Evolutionary conservation across 2,797 vertebrate genomes (phyloP), one percentile per base, ranked within the genome.

Genomic region (Microcaecilia unicolor): DNA sequence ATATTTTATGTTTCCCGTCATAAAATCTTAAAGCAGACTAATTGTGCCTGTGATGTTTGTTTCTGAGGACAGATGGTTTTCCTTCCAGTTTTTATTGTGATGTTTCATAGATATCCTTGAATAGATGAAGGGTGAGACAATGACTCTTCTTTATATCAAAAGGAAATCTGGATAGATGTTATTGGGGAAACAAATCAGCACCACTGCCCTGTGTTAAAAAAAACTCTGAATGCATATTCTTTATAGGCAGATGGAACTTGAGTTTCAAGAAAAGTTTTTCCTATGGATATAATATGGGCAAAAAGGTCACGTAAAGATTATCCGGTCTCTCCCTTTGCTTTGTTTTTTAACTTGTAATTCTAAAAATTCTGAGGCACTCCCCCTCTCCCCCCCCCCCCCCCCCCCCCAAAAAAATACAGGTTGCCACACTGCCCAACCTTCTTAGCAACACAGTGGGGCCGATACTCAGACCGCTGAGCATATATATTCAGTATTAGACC

Each of bases 1-100:
- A 85, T 80, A 80, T 83, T 84, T 85, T 81, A 84, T 83, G 78
- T 35, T 75, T 83, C 81, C 78, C 72, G 74, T 81, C 83, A 72
- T 84, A 84, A 84, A 84, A 72, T 47, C 66, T 64, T 74, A 76
- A 73, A 77, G 55, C 69, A 71, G 75, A 80, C 83, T 82, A 81
- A 81, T 83, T 71, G 70, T 57, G 67, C 64, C 68, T 54, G 61
- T 74, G 76, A 83, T 80, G 76, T 76, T 82, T 80, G 65, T 83
- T 80, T 78, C 45, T 58, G 74, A 72, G 80, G 58, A 64, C 81
- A 84, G 78, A 79, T 82, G 83, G 72, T 78, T 69, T 78, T 66
- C 64, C 72, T 77, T 78, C 47, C 14, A 80, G 56, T 64, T 69
- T 72, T 64, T 76, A 65, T 69, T 60, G 66, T 40, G 69, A 67